Percentiles rank a stretch among this genome's conserved stretches.
phyloP scores from a whole-genome alignment of 2,113 vertebrate species.

The Microcebus murinus region DNA sequence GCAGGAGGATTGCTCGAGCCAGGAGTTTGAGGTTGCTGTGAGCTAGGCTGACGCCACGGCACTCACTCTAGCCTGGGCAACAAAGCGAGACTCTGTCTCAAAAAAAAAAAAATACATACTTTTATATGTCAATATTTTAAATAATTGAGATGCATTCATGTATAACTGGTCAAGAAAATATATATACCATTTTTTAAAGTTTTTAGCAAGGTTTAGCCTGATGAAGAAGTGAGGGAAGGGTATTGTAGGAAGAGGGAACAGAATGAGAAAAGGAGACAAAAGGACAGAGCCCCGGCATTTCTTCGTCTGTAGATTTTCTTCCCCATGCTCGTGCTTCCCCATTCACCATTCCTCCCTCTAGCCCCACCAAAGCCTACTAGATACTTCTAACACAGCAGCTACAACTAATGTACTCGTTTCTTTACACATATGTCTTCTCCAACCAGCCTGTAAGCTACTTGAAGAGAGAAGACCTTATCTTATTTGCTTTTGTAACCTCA shows the following conservation, averaged over 20 bases:
- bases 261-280: not conserved
- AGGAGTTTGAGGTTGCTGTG: no score
- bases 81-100: no score
- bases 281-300: not conserved
- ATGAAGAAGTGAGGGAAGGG: not conserved
- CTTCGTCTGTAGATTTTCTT: not conserved
- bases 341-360: not conserved
- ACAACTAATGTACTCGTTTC: not conserved
- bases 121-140: not conserved
- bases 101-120: no score
- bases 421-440: not conserved
- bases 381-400: not conserved
- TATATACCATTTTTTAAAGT: not conserved
- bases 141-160: not conserved
- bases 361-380: not conserved
- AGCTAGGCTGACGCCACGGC: no score
- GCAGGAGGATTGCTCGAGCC: no score
- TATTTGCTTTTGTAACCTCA: not conserved
- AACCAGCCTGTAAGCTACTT: not conserved
- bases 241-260: not conserved
- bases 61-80: no score
- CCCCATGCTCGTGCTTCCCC: not conserved
- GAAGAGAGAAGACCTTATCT: not conserved
- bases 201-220: not conserved
- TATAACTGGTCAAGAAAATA: not conserved